Base-by-base conservation (phyloP, 2,113 vertebrate genomes). In the Engraulis encrasicolus region DNA sequence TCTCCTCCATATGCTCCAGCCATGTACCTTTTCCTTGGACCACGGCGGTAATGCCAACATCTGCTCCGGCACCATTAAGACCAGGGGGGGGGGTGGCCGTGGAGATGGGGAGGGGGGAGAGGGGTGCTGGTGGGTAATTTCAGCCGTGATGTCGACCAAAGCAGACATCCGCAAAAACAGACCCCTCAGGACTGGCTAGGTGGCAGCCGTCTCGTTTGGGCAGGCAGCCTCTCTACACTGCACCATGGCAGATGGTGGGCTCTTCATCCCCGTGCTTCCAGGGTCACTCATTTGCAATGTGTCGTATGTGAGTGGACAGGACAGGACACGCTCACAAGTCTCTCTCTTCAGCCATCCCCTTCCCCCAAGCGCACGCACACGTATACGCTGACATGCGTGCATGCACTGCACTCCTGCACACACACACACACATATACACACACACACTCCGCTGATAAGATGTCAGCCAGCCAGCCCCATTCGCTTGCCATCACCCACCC, bases 181-280 rank as follows among this genome's bases (percentile, higher is more conserved):
- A 88, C 85, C 92, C 92, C 91, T 27, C 85, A 90, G 94, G 92
- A 93, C 88, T 82, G 92, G 93, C 88, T 82, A 34, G 52, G 88
- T 85, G 83, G 87, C 91, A 92, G 91, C 87, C 87, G 84, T 79
- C 81, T 86, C 85, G 88, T 90, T 85, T 20, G 82, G 89, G 89
- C 90, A 66, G 87, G 89, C 90, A 88, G 81, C 85, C 87, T 85
- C 89, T 84, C n/a, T n/a, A n/a, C n/a, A n/a, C n/a, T n/a, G n/a
- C n/a, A n/a, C n/a, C n/a, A 86, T 79, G 83, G 91, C 94, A 95
- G 94, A 95, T 95, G 94, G 95, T 90, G 66, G 87, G 83, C 88
- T 89, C 89, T 80, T 45, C 40, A 45, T 45, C 40, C 40, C 40
- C 9, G 40, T 85, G n/a, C n/a, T n/a, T 89, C 66, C 86, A 89